Base-by-base conservation (phyloP, 2,113 vertebrate species). In the Tetraodon nigroviridis region DNA sequence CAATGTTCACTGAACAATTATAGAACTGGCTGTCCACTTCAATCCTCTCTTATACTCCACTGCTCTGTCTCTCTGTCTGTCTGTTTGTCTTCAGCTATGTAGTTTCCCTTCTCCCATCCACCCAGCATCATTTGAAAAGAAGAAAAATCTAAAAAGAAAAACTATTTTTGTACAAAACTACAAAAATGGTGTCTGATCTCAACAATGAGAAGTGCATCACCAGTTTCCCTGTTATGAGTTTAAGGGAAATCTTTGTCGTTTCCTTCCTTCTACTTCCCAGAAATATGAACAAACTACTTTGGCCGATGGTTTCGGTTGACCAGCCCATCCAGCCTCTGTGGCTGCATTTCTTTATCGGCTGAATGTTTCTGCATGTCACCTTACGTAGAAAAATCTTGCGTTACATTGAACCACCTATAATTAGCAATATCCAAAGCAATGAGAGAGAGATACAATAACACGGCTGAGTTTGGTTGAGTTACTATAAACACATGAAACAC, bases 1-100 rank as follows among this genome's bases (percentile, higher is more conserved):
- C 55, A 89, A 86, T 89, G 84, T 80, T 90, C 90, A 89, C 59
- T 84, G 88, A 89, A 79, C 89, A 89, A 88, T 89, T 88, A 86
- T 64, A 59, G 78, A 79, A 73, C 85, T 70, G 76, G 83, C 84
- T 87, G 77, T 81, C 78, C 56, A 58, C 78, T 69, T 67, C 90
- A 90, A 91, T 89, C 89, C 90, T 79, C 71, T 90, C 83, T 87
- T 47, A 87, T 85, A 87, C 84, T 82, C 80, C 77, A 82, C 84
- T 86, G 80, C 85, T 57, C 82, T 64, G 58, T 32, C 50, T 78
- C 1, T 42, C 37, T 52, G 24, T 37, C 50, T 52, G 50, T 29
- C 22, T 52, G 15, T 32, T 17, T 52, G 51, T 37, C 32, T 37
- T 8, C 4, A 37, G 32, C 32, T 37, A 37, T 37, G 8, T 1